Evolutionary conservation across 2,797 vertebrate genomes (phyloP).

Genomic region (Acanthiza pusilla): DNA sequence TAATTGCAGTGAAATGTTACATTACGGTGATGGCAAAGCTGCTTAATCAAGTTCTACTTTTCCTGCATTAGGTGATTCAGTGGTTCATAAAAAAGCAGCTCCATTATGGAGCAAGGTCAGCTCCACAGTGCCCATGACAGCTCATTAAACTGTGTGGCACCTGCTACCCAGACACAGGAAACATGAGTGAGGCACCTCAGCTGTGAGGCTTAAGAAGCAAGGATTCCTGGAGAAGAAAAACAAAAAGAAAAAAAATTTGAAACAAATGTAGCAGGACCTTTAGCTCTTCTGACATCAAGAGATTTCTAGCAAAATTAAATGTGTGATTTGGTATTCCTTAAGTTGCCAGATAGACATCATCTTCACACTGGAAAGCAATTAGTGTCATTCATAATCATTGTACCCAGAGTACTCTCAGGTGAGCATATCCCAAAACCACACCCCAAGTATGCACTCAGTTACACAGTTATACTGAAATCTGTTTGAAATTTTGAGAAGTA

Average conservation of each 20-base stretch:
- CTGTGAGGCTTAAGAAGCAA: not conserved
- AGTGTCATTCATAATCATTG: not conserved
- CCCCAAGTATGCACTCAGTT: not conserved
- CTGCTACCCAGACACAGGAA: not conserved
- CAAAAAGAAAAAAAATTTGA: not conserved
- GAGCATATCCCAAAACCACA: not conserved
- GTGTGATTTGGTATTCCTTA: not conserved
- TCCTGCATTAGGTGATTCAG: not conserved
- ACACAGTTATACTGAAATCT: not conserved
- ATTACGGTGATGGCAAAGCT: not conserved
- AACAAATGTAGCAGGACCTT: not conserved
- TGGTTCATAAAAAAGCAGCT: not conserved
- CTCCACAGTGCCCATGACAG: not conserved
- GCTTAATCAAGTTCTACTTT: slow-evolving; percentile 36
- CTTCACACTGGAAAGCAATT: not conserved
- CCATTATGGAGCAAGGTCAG: not conserved
- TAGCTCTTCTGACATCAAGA: not conserved
- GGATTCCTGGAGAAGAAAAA: not conserved
- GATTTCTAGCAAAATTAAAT: not conserved
- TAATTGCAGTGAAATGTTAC: not conserved
- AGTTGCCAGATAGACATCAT: not conserved
- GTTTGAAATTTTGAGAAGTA: not conserved
- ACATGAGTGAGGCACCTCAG: not conserved
- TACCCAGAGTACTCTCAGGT: not conserved
- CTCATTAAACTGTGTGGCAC: slow-evolving; percentile 20